phyloP scores from a whole-genome alignment of 2,113 vertebrate genomes.

The Solea solea region DNA sequence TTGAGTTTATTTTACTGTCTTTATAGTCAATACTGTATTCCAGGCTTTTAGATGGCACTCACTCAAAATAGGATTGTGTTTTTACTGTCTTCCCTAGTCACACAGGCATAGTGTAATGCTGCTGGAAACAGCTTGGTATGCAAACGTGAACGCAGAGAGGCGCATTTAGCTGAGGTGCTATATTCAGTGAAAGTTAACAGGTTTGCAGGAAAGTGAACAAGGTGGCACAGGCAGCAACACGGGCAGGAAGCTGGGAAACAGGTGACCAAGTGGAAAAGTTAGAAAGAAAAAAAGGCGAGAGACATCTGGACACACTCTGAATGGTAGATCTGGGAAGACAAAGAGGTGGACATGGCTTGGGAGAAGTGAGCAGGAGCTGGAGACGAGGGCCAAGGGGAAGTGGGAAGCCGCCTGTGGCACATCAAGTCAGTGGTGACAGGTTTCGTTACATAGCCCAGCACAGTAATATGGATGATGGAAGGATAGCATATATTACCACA shows the following conservation, averaged over 20 bases:
- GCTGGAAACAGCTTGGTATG: neutral
- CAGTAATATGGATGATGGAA: slow-evolving; percentile 25
- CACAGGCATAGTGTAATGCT: slow-evolving; percentile 29
- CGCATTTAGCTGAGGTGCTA: neutral
- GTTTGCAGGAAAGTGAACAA: neutral
- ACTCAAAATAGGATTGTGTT: slow-evolving; percentile 10
- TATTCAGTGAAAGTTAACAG: neutral
- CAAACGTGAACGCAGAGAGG: neutral
- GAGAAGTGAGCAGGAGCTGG: neutral
- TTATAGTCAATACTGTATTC: no score
- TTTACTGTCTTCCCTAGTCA: neutral
- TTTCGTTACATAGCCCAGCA: slow-evolving; percentile 37
- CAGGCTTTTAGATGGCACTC: no score
- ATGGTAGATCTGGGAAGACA: neutral
- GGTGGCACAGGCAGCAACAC: neutral
- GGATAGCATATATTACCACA: slow-evolving; percentile 52
- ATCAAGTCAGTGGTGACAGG: slow-evolving; percentile 34
- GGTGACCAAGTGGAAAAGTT: neutral
- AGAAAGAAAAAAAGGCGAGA: neutral
- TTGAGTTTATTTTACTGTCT: no score
- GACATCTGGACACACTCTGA: neutral
- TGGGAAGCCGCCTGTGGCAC: neutral
- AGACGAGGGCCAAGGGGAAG: neutral
- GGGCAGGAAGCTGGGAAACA: neutral
- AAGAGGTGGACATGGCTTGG: neutral